Evolutionary conservation across 2,888 invertebrate species (phyloP).

Genomic region (Agriopis aurantiaria): DNA sequence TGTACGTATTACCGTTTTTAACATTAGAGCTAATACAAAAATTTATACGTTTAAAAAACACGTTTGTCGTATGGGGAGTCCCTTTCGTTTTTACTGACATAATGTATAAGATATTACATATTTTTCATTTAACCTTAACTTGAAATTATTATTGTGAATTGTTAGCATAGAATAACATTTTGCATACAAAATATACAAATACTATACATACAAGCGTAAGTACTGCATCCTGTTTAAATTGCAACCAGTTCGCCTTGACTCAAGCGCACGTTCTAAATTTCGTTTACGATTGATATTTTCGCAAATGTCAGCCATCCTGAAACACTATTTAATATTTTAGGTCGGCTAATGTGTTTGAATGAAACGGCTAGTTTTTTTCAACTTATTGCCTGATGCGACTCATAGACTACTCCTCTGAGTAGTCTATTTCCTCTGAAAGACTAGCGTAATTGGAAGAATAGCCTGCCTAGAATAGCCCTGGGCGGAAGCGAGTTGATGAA

Average conservation of each 20-base stretch:
- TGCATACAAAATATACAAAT: slow-evolving; percentile 14
- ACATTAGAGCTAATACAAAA: slow-evolving; percentile 19
- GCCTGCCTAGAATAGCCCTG: no score
- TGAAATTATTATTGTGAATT: background rate
- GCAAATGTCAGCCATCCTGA: slow-evolving; percentile 17
- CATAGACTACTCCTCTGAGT: no score
- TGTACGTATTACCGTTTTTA: slow-evolving; percentile 34
- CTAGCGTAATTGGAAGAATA: no score
- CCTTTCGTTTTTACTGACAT: no score
- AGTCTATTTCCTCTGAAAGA: no score
- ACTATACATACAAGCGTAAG: slow-evolving; percentile 3
- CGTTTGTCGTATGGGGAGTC: no score
- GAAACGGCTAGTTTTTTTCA: background rate
- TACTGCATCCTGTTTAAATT: slow-evolving; percentile 24
- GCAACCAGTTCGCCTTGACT: slow-evolving; percentile 22
- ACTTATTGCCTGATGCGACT: no score
- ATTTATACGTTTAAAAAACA: no score
- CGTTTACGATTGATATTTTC: slow-evolving; percentile 15
- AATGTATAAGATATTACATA: background rate
- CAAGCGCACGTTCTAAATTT: slow-evolving; percentile 21
- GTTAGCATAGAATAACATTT: slow-evolving; percentile 3
- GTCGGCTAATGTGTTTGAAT: background rate
- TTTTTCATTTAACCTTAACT: background rate
- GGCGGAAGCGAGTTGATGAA: no score
- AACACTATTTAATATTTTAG: slow-evolving; percentile 6